Evolutionary conservation across 2,888 invertebrate species (phyloP).

Genomic region (Neoitamus cyanurus): DNA sequence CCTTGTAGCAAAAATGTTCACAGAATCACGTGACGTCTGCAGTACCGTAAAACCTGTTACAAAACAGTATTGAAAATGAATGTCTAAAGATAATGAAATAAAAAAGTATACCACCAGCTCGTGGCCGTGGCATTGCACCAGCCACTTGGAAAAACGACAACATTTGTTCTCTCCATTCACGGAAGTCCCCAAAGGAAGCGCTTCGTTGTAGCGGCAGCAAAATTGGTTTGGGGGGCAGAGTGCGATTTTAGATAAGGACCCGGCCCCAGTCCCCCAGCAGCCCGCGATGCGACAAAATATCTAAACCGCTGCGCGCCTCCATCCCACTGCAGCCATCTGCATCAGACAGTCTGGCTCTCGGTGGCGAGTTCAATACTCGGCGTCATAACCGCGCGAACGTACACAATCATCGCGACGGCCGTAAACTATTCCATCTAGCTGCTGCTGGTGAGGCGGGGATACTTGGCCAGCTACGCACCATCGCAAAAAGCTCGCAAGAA

Average conservation of each 20-base stretch:
- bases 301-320: neutral
- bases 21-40: too few species aligned
- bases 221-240: neutral
- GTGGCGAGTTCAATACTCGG: neutral
- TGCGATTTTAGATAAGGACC: neutral
- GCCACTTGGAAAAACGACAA: neutral
- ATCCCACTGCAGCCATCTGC: constrained; percentile 9
- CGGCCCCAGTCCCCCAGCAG: neutral
- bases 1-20: too few species aligned
- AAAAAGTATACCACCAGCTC: too few species aligned
- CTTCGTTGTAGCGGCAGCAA: neutral
- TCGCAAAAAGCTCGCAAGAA: neutral
- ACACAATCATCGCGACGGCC: neutral
- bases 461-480: neutral
- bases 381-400: neutral
- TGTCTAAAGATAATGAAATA: too few species aligned
- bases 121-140: neutral
- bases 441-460: neutral
- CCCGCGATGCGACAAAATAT: neutral
- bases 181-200: neutral
- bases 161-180: neutral
- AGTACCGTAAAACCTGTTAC: too few species aligned
- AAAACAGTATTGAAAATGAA: too few species aligned
- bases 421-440: neutral
- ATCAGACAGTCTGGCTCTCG: constrained; percentile 24